Percentiles rank a stretch among this genome's conserved stretches.
Conservation (phyloP, 2,888 invertebrate genomes). For the Andrena dorsata region DNA sequence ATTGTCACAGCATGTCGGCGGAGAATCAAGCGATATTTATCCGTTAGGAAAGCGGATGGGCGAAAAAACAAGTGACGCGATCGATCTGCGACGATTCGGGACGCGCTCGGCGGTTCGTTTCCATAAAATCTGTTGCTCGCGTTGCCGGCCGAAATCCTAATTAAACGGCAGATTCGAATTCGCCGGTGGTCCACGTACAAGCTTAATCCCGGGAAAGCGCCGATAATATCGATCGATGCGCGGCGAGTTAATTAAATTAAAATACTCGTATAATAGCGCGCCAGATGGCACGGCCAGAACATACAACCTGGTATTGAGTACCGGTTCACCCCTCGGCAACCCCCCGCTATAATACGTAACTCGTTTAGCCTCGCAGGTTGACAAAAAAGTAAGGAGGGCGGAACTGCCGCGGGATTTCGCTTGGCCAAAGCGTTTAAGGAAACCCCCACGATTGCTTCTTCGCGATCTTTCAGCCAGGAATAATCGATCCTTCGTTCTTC, state of each 20-base stretch:
- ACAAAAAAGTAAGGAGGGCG: constrained; percentile 77
- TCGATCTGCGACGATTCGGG: constrained; percentile 39
- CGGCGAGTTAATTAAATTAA: constrained; percentile 84
- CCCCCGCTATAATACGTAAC: constrained; percentile 82
- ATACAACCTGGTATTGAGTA: constrained; percentile 81
- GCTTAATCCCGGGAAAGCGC: constrained; percentile 83
- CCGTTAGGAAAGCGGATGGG: constrained; percentile 20
- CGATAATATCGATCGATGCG: constrained; percentile 84
- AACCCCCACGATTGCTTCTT: constrained; percentile 63
- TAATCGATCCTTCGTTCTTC: too few relatives aligned
- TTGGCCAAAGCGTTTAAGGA: constrained; percentile 79
- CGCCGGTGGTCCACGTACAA: constrained; percentile 76
- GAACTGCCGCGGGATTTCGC: constrained; percentile 73
- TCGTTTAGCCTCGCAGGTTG: constrained; percentile 84
- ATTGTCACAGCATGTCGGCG: neutral
- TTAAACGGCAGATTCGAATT: constrained; percentile 83
- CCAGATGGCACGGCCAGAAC: constrained; percentile 83
- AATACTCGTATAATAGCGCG: constrained; percentile 84
- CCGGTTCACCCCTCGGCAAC: constrained; percentile 64
- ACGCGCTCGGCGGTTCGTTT: constrained; percentile 68
- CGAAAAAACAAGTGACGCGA: constrained; percentile 39
- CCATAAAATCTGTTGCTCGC: constrained; percentile 82
- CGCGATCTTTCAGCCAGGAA: neutral
- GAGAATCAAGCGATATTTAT: constrained; percentile 6
- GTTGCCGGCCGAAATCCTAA: constrained; percentile 82